Percentiles rank a stretch among this genome's conserved stretches.
Conservation (phyloP, 2,797 vertebrate species). For the Enteromius treurensis region DNA sequence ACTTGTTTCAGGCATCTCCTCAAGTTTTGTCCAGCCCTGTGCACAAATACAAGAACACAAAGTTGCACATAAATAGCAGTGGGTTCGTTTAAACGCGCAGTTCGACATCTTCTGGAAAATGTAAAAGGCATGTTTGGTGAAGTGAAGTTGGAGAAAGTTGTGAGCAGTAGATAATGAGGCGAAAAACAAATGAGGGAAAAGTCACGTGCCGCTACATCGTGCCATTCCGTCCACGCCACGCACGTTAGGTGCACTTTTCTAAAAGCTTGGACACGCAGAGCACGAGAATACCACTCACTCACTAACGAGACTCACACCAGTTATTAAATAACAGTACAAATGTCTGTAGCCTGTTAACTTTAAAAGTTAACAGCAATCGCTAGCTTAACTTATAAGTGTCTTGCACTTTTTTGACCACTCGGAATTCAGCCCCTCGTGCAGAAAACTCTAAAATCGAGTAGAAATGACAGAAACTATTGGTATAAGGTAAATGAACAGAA, state of each 20-base stretch:
- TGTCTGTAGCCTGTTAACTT: not conserved
- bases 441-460: not conserved
- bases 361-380: not conserved
- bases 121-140: not conserved
- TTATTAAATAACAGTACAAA: not conserved
- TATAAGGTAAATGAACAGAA: not conserved
- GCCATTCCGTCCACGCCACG: not conserved
- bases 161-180: not conserved
- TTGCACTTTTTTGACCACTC: conserved; percentile 4
- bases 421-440: not conserved
- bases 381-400: not conserved
- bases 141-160: not conserved
- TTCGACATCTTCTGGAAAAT: not conserved
- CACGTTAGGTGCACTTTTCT: not conserved
- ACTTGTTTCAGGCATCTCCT: not conserved
- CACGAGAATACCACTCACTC: not conserved
- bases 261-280: not conserved
- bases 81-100: not conserved
- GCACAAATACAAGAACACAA: conserved; percentile 29
- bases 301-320: not conserved
- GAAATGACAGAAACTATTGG: not conserved
- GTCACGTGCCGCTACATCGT: not conserved
- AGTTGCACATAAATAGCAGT: not conserved
- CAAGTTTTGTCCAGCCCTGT: not conserved
- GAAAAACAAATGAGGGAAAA: not conserved